Conservation (phyloP, 1,140 invertebrate genomes). For the Maconellicoccus hirsutus region DNA sequence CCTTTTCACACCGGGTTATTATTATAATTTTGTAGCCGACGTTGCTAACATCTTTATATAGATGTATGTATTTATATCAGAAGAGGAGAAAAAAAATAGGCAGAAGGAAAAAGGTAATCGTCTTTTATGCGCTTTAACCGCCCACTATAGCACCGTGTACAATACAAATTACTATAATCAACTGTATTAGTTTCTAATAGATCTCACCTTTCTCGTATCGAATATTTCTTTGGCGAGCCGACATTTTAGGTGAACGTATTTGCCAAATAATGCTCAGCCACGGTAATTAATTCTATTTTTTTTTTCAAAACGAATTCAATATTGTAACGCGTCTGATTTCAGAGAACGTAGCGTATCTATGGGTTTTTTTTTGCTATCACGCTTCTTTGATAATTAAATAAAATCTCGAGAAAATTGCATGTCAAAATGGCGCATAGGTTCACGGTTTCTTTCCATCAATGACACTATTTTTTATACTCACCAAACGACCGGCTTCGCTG, state of each 20-base stretch:
- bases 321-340: not conserved
- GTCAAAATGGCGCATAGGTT: too few relatives aligned
- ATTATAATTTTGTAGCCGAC: conserved; percentile 19
- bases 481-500: conserved; percentile 86
- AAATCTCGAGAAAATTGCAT: too few relatives aligned
- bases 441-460: too few relatives aligned
- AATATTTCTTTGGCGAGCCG: not conserved
- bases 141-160: conserved; percentile 17
- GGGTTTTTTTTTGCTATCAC: too few relatives aligned
- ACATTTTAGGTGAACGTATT: not conserved
- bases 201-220: conserved; percentile 15
- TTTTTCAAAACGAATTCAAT: not conserved
- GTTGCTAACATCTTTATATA: conserved; percentile 15
- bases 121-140: conserved; percentile 12
- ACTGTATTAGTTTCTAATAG: conserved; percentile 19
- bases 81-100: not conserved
- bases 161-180: conserved; percentile 21
- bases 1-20: conserved; percentile 18
- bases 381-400: too few relatives aligned
- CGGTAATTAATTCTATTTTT: not conserved
- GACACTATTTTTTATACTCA: conserved; percentile 36
- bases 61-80: conserved; percentile 3
- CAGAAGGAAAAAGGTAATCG: conserved; percentile 7
- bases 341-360: too few relatives aligned
- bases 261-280: not conserved